Evolutionary conservation across 2,797 vertebrate species (phyloP), one percentile per base, ranked within the genome.

Genomic region (Tympanoctomys barrerae): DNA sequence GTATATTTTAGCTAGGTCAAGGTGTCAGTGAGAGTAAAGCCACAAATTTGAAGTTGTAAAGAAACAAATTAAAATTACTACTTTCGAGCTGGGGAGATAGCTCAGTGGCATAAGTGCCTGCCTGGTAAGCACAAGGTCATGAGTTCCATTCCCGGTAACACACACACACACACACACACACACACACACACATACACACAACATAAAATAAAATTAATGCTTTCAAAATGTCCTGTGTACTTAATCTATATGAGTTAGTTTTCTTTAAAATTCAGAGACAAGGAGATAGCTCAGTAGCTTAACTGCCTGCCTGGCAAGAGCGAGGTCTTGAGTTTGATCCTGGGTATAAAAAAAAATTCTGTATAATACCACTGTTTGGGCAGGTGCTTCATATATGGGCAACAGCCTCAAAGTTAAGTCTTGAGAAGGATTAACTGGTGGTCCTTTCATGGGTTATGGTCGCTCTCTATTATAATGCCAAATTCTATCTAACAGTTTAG

Each of bases 11-110:
- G 13, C 11, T 59, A 87, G 22, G 80, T 70, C 21, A 54, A 39
- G 5, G 5, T 49, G 24, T 64, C 62, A 46, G 0, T 61, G 39
- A 89, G 5, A 42, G 26, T 91, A 49, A 85, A 70, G 26, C 62
- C 52, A 12, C n/a, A 57, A n/a, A 28, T 89, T 61, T 80, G 36
- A 88, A 80, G 36, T 9, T 92, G 4, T 28, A 12, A 39, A 87
- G 28, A 87, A 88, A 89, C 21, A 26, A 57, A 19, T 94, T 82
- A 66, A 91, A 80, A 61, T n/a, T 80, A 39, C 24, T 88, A 9
- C 62, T 84, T 84, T 21, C 26, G 49, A 9, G 49, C 8, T 49
- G 49, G 49, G 49, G 8, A 49, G 11, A 49, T 49, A 49, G 8
- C 9, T 49, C 49, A 49, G 49, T 49, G 49, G 11, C 49, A 9